Percentiles rank a stretch among this genome's conserved stretches.
These are phyloP conservation scores for Coreoperca whiteheadi DNA, from an alignment of 2,113 vertebrate genomes.

Conservation along the genomic window DNA sequence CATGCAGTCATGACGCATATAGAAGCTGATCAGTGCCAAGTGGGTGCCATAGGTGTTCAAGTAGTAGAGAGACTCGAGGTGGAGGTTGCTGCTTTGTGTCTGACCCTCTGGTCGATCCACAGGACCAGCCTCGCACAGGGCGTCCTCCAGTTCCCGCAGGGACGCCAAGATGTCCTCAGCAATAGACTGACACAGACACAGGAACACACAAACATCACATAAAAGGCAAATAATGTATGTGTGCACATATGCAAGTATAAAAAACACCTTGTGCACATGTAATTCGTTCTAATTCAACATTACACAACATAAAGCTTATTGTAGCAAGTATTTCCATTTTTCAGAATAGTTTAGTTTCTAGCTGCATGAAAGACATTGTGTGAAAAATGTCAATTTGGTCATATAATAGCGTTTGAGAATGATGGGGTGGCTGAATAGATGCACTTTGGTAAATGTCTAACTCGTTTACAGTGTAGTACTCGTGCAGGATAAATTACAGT, in stretches of 20 bases:
- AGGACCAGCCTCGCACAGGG: constrained; percentile 84
- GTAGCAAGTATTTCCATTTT: neutral
- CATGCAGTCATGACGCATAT: constrained; percentile 91
- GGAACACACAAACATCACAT: neutral
- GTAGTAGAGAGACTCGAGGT: constrained; percentile 95
- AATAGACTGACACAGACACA: constrained; percentile 40
- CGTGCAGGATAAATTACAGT: neutral
- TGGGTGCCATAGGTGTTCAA: constrained; percentile 92
- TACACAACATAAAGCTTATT: neutral
- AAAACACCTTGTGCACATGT: neutral
- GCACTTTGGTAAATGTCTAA: neutral
- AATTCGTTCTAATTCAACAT: neutral
- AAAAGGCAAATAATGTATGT: neutral
- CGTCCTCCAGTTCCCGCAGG: constrained; percentile 89
- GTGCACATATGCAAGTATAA: neutral
- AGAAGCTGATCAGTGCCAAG: constrained; percentile 93
- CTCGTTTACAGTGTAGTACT: neutral
- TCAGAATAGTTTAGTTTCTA: neutral
- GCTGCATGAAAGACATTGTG: neutral
- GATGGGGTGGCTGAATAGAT: neutral
- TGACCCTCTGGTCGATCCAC: constrained; percentile 86
- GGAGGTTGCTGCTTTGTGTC: constrained; percentile 83
- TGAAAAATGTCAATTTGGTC: neutral
- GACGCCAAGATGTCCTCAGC: constrained; percentile 92
- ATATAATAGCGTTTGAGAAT: neutral